Conservation (phyloP, 1,140 invertebrate species). For the Cydia strobilella region DNA sequence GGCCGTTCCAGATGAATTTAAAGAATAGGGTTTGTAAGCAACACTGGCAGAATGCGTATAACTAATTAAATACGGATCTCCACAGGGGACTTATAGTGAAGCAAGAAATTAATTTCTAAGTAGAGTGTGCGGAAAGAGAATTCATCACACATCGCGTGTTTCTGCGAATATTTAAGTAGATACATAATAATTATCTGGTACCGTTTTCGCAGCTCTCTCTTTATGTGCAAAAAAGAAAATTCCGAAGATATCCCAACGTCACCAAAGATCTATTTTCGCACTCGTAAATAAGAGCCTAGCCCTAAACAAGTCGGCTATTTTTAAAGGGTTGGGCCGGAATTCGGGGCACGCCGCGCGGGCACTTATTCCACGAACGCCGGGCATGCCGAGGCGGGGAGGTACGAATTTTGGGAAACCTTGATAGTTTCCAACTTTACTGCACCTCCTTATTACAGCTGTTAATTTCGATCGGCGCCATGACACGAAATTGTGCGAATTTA, state of each 20-base stretch:
- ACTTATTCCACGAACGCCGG: constrained; percentile 10
- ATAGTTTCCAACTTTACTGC: neutral
- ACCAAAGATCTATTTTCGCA: neutral
- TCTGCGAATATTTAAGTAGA: no score
- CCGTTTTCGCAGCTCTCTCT: neutral
- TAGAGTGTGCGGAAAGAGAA: no score
- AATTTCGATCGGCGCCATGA: neutral
- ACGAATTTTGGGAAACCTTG: neutral
- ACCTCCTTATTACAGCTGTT: neutral
- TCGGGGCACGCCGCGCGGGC: neutral
- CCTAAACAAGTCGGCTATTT: constrained; percentile 23
- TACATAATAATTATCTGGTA: no score
- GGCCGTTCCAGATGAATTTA: no score
- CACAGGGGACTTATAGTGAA: no score
- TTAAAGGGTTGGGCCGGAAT: constrained; percentile 28
- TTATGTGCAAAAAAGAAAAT: neutral
- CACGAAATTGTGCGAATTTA: no score
- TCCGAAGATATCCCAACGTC: neutral
- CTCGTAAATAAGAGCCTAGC: constrained; percentile 26
- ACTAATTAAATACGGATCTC: no score
- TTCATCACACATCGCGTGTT: no score
- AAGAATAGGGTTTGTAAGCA: no score
- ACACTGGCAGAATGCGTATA: no score
- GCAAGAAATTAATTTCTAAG: no score
- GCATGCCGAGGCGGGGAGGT: neutral